Evolutionary conservation across 1,140 invertebrate genomes (phyloP), one percentile per base, ranked within the genome.

Genomic region (Archegozetes longisetosus): DNA sequence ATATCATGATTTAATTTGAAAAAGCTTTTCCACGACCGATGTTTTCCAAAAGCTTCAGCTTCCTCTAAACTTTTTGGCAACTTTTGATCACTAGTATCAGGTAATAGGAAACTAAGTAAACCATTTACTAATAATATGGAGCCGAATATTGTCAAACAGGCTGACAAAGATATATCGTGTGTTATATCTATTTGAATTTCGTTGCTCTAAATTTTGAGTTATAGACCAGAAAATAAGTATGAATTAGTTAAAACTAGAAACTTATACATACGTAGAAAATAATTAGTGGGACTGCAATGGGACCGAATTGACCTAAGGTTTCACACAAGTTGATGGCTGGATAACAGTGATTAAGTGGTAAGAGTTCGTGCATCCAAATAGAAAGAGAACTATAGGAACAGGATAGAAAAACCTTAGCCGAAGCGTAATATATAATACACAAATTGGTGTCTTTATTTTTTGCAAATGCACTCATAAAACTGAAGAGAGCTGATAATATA

Each of bases 331-430:
- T 40, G 6, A 40, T 40, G 2, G 23, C 51, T 4, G 47, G 24
- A 53, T 47, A 58, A 13, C 50, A 14, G 23, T 20, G 40, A 50
- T 13, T 28, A 29, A 47, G 57, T 53, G 57, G 4, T 12, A 58
- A 24, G 3, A 58, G 26, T 28, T 58, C 57, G 25, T 58, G 49
- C 3, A 20, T 17, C 57, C 57, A 58, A 40, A 58, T 27, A 14
- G 27, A 2, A 12, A 58, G 26, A 50, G 26, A 20, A 20, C 48
- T n/a, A 22, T 50, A 51, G 17, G 57, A n/a, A 29, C 3, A 14
- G 9, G 57, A 49, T 40, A 50, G 57, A 32, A 58, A 58, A 1
- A 58, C 3, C 40, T 58, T 58, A 26, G 57, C 57, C 25, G 49
- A 32, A 17, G 55, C 27, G 25, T 57, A 57, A 22, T 32, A 50